Base-by-base conservation (phyloP, 37 sponge, comb jelly and placozoan genomes). In the Theonella swinhoei region DNA sequence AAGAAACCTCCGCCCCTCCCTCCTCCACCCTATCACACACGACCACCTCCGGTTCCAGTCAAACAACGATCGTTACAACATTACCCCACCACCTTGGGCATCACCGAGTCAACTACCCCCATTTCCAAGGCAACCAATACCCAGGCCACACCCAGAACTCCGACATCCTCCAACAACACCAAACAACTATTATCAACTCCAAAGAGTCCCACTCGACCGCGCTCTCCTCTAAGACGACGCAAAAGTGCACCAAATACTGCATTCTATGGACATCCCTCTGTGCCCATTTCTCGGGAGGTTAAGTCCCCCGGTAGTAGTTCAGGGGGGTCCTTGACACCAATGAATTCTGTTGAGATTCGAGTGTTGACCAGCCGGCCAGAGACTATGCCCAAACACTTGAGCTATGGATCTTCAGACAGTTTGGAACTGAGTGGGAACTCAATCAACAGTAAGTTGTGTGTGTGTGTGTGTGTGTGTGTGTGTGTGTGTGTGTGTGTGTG, bases 401-500 rank as follows among this genome's bases (percentile, higher is more conserved):
- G 29, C 73, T 41, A 39, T 8, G 73, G 42, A 25, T 38, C 73
- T 26, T 24, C 42, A 1, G 37, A 31, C n/a, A 72, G 73, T 24
- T 14, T 35, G 38, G 73, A 64, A 65, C 5, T 11, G 75, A 28
- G 78, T 38, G 39, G 8, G 64, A 20, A 69, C 81, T 29, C 82
- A 72, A 42, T 33, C 62, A 23, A 62, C 73, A 58, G 43, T 70
- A 2, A 72, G 73, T 31, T 70, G 70, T 26, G 67, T 64, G 3
- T 3, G 8, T 3, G 3, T 3, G 28, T 26, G 32, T 28, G 5
- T 37, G 73, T 72, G 23, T 36, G 40, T 72, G 73, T 37, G 1
- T 20, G 38, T 70, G 71, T 77, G 62, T 77, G 77, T 59, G 77
- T 77, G 77, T 77, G 38, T 77, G 78, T 63, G 78, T 64, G 82